Base-by-base conservation (phyloP, 2,113 vertebrate species). In the Leucoraja erinaceus region DNA sequence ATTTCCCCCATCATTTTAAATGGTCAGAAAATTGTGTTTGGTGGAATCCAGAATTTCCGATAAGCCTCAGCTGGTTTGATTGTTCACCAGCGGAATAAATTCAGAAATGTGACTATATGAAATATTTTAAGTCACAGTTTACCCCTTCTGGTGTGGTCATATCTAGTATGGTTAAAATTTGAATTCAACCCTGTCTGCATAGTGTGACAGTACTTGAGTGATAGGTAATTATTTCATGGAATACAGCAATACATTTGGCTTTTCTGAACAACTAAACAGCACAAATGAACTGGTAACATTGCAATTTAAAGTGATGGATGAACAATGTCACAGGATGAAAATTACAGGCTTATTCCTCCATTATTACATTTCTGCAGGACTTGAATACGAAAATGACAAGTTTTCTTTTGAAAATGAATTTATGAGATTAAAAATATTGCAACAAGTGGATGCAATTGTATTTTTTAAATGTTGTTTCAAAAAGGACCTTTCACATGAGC, bases 321-420 rank as follows among this genome's bases (percentile, higher is more conserved):
- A 91, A 72, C 38, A 25, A 54, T 91, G 14, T 70, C 68, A 72
- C 63, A 91, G 90, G 66, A 91, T 91, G 90, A 70, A 72, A 90
- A 91, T 91, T 72, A 70, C 38, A 72, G 90, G 90, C 20, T 91
- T 91, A 54, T 91, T 91, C 90, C 90, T 72, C 18, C 68, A 72
- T 47, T 91, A 72, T 91, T 72, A 91, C 68, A 72, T 47, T 74
- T 20, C 54, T 56, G n/a, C 20, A 72, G 66, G 70, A 54, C 31
- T 38, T 47, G 33, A 88, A 72, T 22, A 25, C 38, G 28, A 91
- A 84, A 91, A 47, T 38, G 68, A 91, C 31, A 91, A 54, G 66
- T 91, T 91, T 91, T 91, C 22, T 31, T 91, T 72, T 70, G 20
- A 91, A 91, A 72, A 91, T 72, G 86, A 70, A 66, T 90, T 90